Base-by-base conservation (phyloP, 37 sponge, comb jelly and placozoan species). In the Axinella damicornis region DNA sequence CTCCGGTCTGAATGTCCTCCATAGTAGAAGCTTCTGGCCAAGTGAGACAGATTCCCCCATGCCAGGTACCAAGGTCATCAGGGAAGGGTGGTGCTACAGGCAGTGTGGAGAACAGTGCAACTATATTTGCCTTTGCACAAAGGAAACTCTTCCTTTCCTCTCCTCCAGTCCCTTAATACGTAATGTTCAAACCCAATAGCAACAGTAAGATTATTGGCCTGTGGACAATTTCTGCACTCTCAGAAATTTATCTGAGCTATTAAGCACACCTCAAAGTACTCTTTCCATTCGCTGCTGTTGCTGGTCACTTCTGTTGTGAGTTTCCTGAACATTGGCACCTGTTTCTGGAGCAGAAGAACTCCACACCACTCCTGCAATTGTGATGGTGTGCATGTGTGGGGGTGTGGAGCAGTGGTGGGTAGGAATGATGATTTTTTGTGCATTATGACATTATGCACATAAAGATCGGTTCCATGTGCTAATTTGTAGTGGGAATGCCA, bases 251-350 rank as follows among this genome's bases (percentile, higher is more conserved):
- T 4, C 46, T 46, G 6, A 12, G 46, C 46, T 46, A 9, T 46
- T 46, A 9, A 9, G 27, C 59, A 25, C 61, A 86, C 86, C 28
- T 77, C 55, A 40, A 86, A 78, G 78, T 86, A 86, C 78, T 86
- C 86, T 22, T 86, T 57, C 86, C 86, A 86, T 77, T 78, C 86
- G 41, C 52, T 33, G 57, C 79, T 86, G 71, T 68, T 36, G 33
- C 12, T 37, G 13, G 24, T 20, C 17, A 86, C 34, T 21, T 64
- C 71, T 11, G 20, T 38, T 6, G 53, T 14, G 0, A 86, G 53
- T 21, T 53, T 24, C 9, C 54, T 15, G 54, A 86, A 46, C 15
- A 28, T 22, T 17, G 79, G 86, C 15, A 77, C 35, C 22, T 59
- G 34, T 34, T 78, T 78, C 57, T 86, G 71, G 28, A 78, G 72